Conservation (phyloP, 2,888 invertebrate genomes). For the Ischnus inquisitorius region DNA sequence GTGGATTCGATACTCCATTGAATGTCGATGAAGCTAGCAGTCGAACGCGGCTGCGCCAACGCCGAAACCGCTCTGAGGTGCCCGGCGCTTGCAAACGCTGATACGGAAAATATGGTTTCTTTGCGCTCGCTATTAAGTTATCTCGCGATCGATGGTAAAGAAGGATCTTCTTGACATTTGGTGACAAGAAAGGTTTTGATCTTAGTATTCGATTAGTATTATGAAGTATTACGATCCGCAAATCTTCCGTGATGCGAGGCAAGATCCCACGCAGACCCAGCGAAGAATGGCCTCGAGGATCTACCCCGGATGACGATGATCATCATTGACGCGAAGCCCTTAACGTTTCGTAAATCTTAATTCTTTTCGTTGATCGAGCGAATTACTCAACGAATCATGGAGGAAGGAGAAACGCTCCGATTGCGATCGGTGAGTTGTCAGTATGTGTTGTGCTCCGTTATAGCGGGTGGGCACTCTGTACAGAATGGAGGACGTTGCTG, state of each 20-base stretch:
- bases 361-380: slow-evolving; percentile 32
- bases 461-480: slow-evolving; percentile 4
- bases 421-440: slow-evolving; percentile 4
- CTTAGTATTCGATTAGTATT: too few relatives aligned
- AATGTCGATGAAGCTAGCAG: too few relatives aligned
- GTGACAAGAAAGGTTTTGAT: too few relatives aligned
- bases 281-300: background rate
- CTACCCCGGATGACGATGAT: slow-evolving; percentile 4
- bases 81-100: too few relatives aligned
- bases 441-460: slow-evolving; percentile 24
- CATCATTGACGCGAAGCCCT: slow-evolving; percentile 34
- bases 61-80: too few relatives aligned
- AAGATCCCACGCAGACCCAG: background rate
- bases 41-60: too few relatives aligned
- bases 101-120: too few relatives aligned
- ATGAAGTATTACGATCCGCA: too few relatives aligned
- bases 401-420: slow-evolving; percentile 8
- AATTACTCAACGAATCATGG: slow-evolving; percentile 6
- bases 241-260: background rate
- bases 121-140: too few relatives aligned
- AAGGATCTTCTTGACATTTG: too few relatives aligned
- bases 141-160: too few relatives aligned
- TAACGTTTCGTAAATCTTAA: slow-evolving; percentile 30
- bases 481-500: slow-evolving; percentile 34
- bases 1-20: slow-evolving; percentile 3